These are phyloP conservation scores for Amorpha juglandis DNA, from an alignment of 2,888 invertebrate genomes.

Conservation along the genomic window DNA sequence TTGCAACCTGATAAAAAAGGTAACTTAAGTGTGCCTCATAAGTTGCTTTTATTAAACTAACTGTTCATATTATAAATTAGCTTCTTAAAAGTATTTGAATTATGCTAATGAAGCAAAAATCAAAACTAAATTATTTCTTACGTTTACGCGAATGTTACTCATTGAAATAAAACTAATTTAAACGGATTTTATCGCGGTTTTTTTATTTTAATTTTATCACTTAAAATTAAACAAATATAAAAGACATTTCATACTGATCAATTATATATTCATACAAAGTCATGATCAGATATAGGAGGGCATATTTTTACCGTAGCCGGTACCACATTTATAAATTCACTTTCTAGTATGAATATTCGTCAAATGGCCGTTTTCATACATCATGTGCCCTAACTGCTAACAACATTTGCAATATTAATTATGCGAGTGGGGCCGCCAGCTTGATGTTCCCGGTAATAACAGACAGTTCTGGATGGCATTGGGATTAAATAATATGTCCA, in stretches of 20 bases:
- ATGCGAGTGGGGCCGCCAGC: conserved; percentile 59
- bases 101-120: too few relatives aligned
- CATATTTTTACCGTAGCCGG: not conserved
- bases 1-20: too few relatives aligned
- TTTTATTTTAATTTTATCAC: too few relatives aligned
- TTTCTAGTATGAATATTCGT: conserved; percentile 26
- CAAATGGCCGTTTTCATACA: conserved; percentile 23
- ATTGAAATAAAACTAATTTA: too few relatives aligned
- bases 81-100: too few relatives aligned
- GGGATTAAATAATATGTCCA: conserved; percentile 69
- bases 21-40: too few relatives aligned
- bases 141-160: too few relatives aligned
- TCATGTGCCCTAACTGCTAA: conserved; percentile 65
- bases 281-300: not conserved
- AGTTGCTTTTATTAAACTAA: too few relatives aligned
- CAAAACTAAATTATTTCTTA: too few relatives aligned
- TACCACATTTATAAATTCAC: not conserved
- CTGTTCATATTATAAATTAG: too few relatives aligned
- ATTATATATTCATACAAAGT: not conserved
- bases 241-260: not conserved
- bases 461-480: conserved; percentile 62
- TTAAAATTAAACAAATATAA: not conserved
- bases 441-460: conserved; percentile 70
- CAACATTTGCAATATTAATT: conserved; percentile 82
- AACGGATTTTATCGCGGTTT: too few relatives aligned